Evolutionary conservation across 2,888 invertebrate species (phyloP), one percentile per base, ranked within the genome.

Genomic region (Orgyia antiqua): DNA sequence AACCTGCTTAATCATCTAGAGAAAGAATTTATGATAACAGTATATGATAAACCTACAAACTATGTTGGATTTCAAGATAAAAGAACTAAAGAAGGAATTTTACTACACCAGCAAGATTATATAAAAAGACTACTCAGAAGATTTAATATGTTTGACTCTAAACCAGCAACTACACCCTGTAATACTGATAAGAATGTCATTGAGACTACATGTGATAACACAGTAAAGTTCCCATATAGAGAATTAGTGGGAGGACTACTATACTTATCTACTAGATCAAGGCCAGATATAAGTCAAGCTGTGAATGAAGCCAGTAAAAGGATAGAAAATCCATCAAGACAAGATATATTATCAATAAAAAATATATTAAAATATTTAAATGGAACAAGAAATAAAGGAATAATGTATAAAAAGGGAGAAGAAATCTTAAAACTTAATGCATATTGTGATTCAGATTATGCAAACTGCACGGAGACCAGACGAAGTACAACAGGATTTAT

Each of bases 401-500:
- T 25, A 12, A 11, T 19, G n/a, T 30, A 30, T 8, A 25, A 19
- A 8, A 30, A 24, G n/a, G 24, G 19, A 25, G 17, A 13, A 5
- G 9, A 25, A n/a, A 11, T 30, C 5, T n/a, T 5, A 8, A 15
- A 3, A 4, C 10, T 29, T 2, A 13, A 10, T 27, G 27, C 27
- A 9, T 32, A 23, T 9, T 13, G 23, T 32, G 27, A 32, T 26
- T 13, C 27, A 17, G 27, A 27, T 10, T 32, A 17, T 17, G 21
- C 27, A 15, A 17, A 17, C 6, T 5, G 10, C 13, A 13, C 5
- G 13, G 13, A 13, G 5, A 33, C 20, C 10, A 29, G 26, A 29
- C 8, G 26, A 1, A 34, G 29, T 17, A 26, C 26, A 3, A 26
- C 33, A 8, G 33, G 29, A 10, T 34, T 21, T 25, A 10, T 34